Evolutionary conservation across 2,888 invertebrate genomes (phyloP).

Genomic region (Oconnorella tubifera): DNA sequence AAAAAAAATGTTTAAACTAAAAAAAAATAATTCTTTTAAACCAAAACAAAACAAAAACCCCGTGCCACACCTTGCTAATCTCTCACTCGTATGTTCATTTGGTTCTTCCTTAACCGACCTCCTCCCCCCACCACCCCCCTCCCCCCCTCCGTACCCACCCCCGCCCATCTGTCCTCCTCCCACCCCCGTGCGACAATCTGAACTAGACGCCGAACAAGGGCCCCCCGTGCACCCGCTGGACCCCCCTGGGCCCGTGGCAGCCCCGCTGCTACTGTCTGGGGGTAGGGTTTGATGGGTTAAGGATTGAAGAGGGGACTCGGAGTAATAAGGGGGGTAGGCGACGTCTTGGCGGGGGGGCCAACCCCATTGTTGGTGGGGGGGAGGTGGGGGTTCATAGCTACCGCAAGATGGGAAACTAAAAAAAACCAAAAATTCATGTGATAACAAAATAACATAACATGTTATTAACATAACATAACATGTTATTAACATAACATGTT

Average conservation of each 20-base stretch:
- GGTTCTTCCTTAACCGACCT: background rate
- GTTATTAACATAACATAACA: too few relatives aligned
- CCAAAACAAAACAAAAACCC: too few relatives aligned
- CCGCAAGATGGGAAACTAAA: conserved; percentile 19
- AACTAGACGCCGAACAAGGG: conserved; percentile 3
- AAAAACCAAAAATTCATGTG: too few relatives aligned
- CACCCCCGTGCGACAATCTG: background rate
- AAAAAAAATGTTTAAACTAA: too few relatives aligned
- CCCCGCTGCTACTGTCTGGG: conserved; percentile 4
- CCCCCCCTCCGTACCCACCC: background rate
- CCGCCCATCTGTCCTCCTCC: background rate
- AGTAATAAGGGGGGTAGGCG: conserved; percentile 7
- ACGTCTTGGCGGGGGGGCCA: conserved; percentile 15
- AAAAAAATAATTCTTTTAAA: too few relatives aligned
- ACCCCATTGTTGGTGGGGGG: conserved; percentile 10
- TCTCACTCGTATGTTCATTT: background rate
- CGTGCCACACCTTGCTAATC: background rate
- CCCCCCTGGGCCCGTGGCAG: background rate
- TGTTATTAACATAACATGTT: too few relatives aligned
- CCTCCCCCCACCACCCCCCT: background rate
- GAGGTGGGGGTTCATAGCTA: conserved; percentile 13
- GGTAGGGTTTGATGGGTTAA: background rate
- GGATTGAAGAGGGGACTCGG: conserved; percentile 5
- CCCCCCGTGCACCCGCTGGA: background rate
- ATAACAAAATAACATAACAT: too few relatives aligned